Percentiles rank a stretch among this genome's conserved stretches.
phyloP scores from a whole-genome alignment of 2,888 invertebrate species.

The Arge pagana region DNA sequence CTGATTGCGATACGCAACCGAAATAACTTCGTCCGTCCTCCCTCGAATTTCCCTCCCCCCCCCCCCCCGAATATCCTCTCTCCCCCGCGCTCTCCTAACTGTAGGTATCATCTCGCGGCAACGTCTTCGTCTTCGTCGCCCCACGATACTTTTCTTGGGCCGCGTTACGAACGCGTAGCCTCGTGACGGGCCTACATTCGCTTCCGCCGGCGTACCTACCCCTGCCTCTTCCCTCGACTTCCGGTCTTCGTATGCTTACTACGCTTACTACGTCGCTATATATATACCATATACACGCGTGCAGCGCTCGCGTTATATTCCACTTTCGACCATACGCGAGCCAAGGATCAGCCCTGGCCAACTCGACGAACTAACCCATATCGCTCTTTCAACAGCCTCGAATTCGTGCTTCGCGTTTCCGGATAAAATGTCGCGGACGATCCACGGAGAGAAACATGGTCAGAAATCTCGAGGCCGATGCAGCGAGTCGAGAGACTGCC shows the following conservation, averaged over 20 bases:
- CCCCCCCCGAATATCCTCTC: slow-evolving; percentile 16
- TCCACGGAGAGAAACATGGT: no score
- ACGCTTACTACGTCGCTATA: slow-evolving; percentile 43
- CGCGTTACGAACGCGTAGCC: slow-evolving; percentile 24
- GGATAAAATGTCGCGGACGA: no score
- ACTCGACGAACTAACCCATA: no score
- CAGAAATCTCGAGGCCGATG: no score
- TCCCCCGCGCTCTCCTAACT: slow-evolving; percentile 15
- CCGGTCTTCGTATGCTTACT: slow-evolving; percentile 41
- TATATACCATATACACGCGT: background rate
- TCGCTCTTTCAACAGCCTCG: no score
- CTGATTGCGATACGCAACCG: slow-evolving; percentile 47
- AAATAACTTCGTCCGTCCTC: slow-evolving; percentile 48
- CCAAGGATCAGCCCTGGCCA: background rate
- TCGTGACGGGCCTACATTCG: slow-evolving; percentile 43
- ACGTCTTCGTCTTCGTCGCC: background rate
- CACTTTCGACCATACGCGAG: background rate
- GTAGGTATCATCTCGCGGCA: background rate
- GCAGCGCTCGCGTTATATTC: background rate
- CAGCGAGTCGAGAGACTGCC: no score
- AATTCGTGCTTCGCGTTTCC: no score
- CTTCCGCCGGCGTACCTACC: slow-evolving; percentile 48
- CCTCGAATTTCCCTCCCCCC: slow-evolving; percentile 21
- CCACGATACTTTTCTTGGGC: background rate
- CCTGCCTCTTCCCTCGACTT: slow-evolving; percentile 41